phyloP scores from a whole-genome alignment of 2,113 vertebrate species.

The Sebastes schlegelii region DNA sequence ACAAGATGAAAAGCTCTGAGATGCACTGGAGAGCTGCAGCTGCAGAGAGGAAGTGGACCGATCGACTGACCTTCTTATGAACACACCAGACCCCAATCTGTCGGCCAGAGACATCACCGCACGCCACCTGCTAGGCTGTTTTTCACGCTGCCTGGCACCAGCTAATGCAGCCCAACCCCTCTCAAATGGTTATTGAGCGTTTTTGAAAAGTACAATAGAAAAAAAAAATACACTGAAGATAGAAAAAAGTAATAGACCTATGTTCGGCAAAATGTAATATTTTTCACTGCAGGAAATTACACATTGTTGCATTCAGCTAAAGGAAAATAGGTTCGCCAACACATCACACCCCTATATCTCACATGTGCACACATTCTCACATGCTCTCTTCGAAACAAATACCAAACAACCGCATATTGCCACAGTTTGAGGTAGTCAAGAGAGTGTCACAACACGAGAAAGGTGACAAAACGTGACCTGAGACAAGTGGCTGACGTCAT shows the following conservation, averaged over 20 bases:
- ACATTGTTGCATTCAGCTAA: background rate
- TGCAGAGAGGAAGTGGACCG: background rate
- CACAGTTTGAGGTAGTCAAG: conserved; percentile 8
- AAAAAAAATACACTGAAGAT: background rate
- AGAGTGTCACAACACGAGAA: conserved; percentile 1
- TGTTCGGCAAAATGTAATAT: background rate
- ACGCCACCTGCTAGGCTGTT: conserved; percentile 24
- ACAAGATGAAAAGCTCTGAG: conserved; percentile 23
- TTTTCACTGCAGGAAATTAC: conserved; percentile 3
- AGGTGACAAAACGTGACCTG: conserved; percentile 21
- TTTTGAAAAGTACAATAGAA: conserved; percentile 13
- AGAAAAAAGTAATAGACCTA: background rate
- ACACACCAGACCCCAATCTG: conserved; percentile 46
- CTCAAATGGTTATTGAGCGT: background rate
- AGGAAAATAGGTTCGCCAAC: background rate
- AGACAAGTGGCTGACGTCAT: background rate
- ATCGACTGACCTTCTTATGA: conserved; percentile 29
- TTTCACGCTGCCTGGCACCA: conserved; percentile 22
- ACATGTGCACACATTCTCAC: conserved; percentile 35
- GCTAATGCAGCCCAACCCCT: background rate
- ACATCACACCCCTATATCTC: background rate
- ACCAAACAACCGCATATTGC: background rate
- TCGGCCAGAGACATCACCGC: conserved; percentile 14
- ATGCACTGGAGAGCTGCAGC: background rate
- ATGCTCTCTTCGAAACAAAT: background rate